Conservation (phyloP, 2,113 vertebrate genomes). For the Cololabis saira region DNA sequence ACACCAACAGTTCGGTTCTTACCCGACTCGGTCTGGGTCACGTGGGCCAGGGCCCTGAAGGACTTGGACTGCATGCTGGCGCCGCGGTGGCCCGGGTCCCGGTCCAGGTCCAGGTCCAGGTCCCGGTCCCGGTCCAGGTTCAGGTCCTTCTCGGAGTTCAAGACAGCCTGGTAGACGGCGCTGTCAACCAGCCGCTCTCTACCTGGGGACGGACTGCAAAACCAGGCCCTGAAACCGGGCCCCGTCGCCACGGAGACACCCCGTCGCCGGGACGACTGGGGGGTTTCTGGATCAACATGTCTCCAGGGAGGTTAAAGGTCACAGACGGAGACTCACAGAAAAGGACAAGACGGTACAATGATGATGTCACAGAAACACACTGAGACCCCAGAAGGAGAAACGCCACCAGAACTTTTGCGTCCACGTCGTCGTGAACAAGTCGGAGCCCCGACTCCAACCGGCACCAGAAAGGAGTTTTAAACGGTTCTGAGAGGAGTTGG, state of each 20-base stretch:
- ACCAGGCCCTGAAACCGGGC: constrained; percentile 60
- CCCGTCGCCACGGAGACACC: constrained; percentile 8
- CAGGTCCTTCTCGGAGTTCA: constrained; percentile 82
- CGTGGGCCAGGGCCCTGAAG: constrained; percentile 91
- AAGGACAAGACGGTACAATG: neutral
- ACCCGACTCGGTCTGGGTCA: constrained; percentile 92
- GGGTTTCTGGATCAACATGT: too few relatives aligned
- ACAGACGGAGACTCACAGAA: too few relatives aligned
- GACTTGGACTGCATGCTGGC: constrained; percentile 90
- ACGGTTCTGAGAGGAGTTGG: too few relatives aligned
- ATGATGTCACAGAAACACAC: neutral
- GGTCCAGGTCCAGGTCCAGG: constrained; percentile 78
- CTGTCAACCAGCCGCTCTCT: constrained; percentile 89
- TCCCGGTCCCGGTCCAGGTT: too few relatives aligned
- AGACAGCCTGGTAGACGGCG: constrained; percentile 94
- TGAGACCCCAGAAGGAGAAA: neutral
- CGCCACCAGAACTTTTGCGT: neutral
- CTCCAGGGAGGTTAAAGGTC: too few relatives aligned
- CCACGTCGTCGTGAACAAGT: too few relatives aligned
- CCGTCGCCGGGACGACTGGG: too few relatives aligned
- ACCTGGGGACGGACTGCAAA: constrained; percentile 85
- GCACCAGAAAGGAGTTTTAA: too few relatives aligned
- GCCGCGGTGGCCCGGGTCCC: constrained; percentile 86
- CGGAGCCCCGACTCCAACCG: too few relatives aligned
- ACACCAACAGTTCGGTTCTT: constrained; percentile 69